phyloP scores from a whole-genome alignment of 2,888 invertebrate species.

The Sphecodes monilicornis region DNA sequence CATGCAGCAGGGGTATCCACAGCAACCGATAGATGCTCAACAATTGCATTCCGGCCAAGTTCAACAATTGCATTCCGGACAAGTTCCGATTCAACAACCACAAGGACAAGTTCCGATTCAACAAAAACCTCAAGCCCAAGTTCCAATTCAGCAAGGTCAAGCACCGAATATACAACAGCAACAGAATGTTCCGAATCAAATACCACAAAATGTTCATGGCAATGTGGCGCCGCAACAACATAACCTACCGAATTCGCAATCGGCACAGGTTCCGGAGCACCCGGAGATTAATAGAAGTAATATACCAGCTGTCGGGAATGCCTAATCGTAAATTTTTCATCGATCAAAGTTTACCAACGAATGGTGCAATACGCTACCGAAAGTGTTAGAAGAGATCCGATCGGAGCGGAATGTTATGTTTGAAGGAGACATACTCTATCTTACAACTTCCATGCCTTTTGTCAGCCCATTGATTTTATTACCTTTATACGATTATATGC shows the following conservation, averaged over 20 bases:
- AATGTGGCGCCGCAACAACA: slow-evolving; percentile 51
- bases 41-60: slow-evolving; percentile 62
- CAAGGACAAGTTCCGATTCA: slow-evolving; percentile 39
- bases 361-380: neutral
- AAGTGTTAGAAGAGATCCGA: neutral
- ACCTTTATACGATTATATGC: slow-evolving; percentile 3
- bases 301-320: slow-evolving; percentile 50
- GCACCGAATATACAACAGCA: neutral
- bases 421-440: neutral
- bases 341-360: neutral
- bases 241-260: slow-evolving; percentile 57
- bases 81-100: slow-evolving; percentile 54
- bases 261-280: slow-evolving; percentile 37
- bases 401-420: neutral
- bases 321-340: slow-evolving; percentile 27
- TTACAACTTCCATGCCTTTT: slow-evolving; percentile 17
- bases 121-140: slow-evolving; percentile 34
- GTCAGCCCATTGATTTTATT: slow-evolving; percentile 2
- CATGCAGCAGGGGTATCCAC: slow-evolving; percentile 68
- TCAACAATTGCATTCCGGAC: slow-evolving; percentile 67
- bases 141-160: slow-evolving; percentile 39
- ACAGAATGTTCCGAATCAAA: slow-evolving; percentile 47
- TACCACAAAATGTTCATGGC: slow-evolving; percentile 59
- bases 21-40: slow-evolving; percentile 60
- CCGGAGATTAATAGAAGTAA: slow-evolving; percentile 47